Evolutionary conservation across 2,888 invertebrate species (phyloP).

Genomic region (Herminia tarsipennalis): DNA sequence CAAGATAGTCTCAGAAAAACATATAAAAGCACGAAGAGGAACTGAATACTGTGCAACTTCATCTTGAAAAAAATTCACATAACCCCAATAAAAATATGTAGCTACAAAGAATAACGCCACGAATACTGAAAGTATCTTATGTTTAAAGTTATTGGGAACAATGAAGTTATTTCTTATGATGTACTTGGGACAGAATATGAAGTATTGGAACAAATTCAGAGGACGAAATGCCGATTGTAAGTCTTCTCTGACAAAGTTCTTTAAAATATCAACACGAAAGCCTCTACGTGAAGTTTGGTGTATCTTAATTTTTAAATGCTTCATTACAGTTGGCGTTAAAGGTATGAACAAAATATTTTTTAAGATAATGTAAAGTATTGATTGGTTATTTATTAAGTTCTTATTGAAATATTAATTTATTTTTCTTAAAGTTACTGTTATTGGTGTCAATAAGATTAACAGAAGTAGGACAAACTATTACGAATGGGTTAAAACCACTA

Average conservation of each 20-base stretch:
- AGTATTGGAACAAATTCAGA: constrained; percentile 3
- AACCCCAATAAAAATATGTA: not conserved
- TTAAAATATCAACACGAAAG: not conserved
- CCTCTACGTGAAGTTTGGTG: not conserved
- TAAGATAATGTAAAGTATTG: not conserved
- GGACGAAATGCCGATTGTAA: constrained; percentile 11
- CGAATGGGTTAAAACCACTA: too few species aligned
- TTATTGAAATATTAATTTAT: too few species aligned
- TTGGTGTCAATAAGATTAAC: too few species aligned
- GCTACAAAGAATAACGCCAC: not conserved
- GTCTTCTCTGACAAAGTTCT: constrained; percentile 2
- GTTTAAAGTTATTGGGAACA: not conserved
- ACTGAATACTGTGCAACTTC: not conserved
- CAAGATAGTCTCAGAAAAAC: not conserved
- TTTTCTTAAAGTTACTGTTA: too few species aligned
- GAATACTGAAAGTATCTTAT: not conserved
- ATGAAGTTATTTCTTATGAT: constrained; percentile 4
- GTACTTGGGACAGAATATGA: constrained; percentile 6
- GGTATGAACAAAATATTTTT: not conserved
- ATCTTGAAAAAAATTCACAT: not conserved
- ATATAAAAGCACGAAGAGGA: not conserved
- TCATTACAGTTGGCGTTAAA: not conserved
- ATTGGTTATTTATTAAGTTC: too few species aligned
- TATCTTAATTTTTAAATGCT: not conserved
- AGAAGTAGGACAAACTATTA: too few species aligned